Evolutionary conservation across 2,888 invertebrate genomes (phyloP).

Genomic region (Phortica magna): DNA sequence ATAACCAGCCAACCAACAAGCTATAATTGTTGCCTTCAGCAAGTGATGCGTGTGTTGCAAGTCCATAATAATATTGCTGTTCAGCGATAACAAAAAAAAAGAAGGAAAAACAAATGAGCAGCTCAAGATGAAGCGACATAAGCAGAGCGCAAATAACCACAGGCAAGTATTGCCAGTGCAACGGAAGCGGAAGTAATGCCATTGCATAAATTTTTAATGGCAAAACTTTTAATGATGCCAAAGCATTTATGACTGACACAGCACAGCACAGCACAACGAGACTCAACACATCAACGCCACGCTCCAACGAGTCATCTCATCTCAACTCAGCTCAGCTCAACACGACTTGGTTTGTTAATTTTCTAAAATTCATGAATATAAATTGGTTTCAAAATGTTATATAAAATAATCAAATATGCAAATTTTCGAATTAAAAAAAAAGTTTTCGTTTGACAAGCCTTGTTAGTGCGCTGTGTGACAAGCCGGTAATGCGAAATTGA

Average conservation of each 20-base stretch:
- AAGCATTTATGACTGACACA: slow-evolving; percentile 46
- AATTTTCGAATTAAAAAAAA: slow-evolving; percentile 46
- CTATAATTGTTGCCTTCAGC: slow-evolving; percentile 7
- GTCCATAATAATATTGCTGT: not conserved
- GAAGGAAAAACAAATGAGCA: not conserved
- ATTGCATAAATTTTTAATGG: slow-evolving; percentile 33
- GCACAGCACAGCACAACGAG: not conserved
- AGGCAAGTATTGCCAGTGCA: slow-evolving; percentile 6
- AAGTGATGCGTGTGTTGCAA: not conserved
- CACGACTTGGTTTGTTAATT: slow-evolving; percentile 53
- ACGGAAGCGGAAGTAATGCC: slow-evolving; percentile 12
- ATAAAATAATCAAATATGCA: slow-evolving; percentile 70
- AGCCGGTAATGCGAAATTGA: too few species aligned
- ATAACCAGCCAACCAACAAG: not conserved
- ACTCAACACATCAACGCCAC: not conserved
- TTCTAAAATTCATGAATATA: slow-evolving; percentile 64
- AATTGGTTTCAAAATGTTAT: slow-evolving; percentile 63
- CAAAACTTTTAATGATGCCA: slow-evolving; percentile 46
- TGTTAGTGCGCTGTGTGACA: too few species aligned
- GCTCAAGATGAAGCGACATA: too few species aligned
- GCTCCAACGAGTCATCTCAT: not conserved
- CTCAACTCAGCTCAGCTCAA: not conserved
- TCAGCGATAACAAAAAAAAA: not conserved
- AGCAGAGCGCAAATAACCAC: not conserved
- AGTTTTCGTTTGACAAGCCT: not conserved